Evolutionary conservation across 1,140 invertebrate genomes (phyloP), one percentile per base, ranked within the genome.

Genomic region (Drosophila micromelanica): DNA sequence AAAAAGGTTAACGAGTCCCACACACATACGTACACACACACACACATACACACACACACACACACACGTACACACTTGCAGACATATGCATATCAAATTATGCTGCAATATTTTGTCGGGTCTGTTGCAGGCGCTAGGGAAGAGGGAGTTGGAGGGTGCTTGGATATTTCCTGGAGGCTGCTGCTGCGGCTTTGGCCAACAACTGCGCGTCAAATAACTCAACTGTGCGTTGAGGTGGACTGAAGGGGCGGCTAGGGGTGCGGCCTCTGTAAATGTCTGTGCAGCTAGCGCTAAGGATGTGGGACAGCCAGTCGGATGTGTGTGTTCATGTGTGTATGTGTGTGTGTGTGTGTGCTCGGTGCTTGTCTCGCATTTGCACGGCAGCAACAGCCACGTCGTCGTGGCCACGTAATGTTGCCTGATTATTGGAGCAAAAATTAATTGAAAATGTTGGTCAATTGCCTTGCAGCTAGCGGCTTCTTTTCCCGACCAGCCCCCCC

Each of bases 361-460:
- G n/a, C 13, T 11, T 57, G 70, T 68, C 70, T 55, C 63, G 49
- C 63, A 32, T 59, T 67, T 72, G 51, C 63, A 72, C 69, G 69
- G 69, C 62, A 59, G 54, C 55, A 73, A 51, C 30, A 64, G 59
- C 62, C 17, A 48, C 62, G 27, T 46, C 38, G 38, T 40, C 52
- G 27, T 35, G n/a, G 73, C 73, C 68, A 68, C 69, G 76, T 68
- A 57, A 77, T 60, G 78, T 54, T 70, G 86, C 63, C 80, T 87
- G 85, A 78, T 90, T 90, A 90, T 90, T 90, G 86, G 87, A 86
- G 86, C 86, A 90, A 90, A 78, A 87, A 90, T 90, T 90, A 91
- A 90, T 90, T 90, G 86, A 90, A 90, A 90, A 90, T 90, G 86
- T 90, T 90, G 86, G 86, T 90, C 86, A 90, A 90, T 90, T 90